phyloP scores from a whole-genome alignment of 2,113 vertebrate genomes.

The Vireo altiloquus region DNA sequence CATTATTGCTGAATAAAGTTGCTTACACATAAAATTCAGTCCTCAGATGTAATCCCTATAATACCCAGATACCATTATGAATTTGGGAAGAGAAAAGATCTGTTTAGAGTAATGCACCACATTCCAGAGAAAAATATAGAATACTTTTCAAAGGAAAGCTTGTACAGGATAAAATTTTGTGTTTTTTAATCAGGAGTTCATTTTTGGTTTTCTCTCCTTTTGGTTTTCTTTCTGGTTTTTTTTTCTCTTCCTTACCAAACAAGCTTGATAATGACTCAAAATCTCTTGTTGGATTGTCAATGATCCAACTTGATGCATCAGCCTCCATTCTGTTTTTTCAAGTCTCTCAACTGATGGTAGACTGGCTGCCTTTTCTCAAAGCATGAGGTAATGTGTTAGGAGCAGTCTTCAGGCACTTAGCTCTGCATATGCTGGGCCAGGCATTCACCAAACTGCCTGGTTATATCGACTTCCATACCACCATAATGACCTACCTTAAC shows the following conservation, averaged over 20 bases:
- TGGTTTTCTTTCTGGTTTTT: neutral
- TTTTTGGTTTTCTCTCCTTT: neutral
- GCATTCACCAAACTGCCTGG: neutral
- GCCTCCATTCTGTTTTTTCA: neutral
- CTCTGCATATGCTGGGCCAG: neutral
- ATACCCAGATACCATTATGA: neutral
- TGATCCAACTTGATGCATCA: neutral
- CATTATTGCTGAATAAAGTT: neutral
- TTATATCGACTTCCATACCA: neutral
- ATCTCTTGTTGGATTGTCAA: neutral
- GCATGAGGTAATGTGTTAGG: neutral
- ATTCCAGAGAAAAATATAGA: neutral
- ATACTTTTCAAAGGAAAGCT: neutral
- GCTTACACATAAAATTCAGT: neutral
- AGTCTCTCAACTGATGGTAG: neutral
- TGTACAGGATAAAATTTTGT: neutral
- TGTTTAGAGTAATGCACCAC: neutral
- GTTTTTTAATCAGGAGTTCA: neutral
- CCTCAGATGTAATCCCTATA: neutral
- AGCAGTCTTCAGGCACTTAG: neutral
- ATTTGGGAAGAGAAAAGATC: neutral
- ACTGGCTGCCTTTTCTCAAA: neutral
- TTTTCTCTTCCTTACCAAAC: neutral
- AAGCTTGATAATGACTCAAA: neutral
- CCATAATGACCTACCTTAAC: neutral